These are phyloP conservation scores for Psittacula derbiana DNA, from an alignment of 2,797 vertebrate genomes.

Conservation along the genomic window DNA sequence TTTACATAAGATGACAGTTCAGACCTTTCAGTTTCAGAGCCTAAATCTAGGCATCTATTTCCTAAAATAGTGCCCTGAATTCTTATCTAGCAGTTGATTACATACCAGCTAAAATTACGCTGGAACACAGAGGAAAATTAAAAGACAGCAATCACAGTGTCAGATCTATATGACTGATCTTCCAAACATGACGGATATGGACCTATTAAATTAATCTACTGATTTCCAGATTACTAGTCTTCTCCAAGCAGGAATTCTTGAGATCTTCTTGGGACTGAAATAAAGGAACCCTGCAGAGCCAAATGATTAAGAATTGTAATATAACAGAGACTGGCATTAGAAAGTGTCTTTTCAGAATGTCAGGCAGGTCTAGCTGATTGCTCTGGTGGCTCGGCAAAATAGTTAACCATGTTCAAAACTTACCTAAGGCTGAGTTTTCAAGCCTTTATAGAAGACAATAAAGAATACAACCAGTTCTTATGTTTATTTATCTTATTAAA, in stretches of 20 bases:
- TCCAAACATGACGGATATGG: not conserved
- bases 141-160: conserved; percentile 6
- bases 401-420: not conserved
- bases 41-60: conserved; percentile 15
- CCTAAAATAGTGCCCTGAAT: conserved; percentile 34
- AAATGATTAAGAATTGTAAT: not conserved
- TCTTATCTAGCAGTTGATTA: conserved; percentile 36
- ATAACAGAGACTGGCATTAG: not conserved
- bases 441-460: not conserved
- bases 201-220: not conserved
- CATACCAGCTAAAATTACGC: conserved; percentile 4
- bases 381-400: not conserved
- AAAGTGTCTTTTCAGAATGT: not conserved
- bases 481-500: not conserved
- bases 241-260: not conserved
- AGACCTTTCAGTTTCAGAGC: conserved; percentile 17
- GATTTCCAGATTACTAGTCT: not conserved
- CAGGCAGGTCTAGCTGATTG: not conserved
- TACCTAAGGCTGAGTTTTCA: not conserved
- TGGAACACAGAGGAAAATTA: conserved; percentile 14
- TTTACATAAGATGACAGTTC: not conserved
- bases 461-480: not conserved
- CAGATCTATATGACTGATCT: not conserved
- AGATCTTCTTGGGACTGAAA: not conserved
- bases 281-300: not conserved